Conservation (phyloP, 2,797 vertebrate genomes). For the Peromyscus nudipes region DNA sequence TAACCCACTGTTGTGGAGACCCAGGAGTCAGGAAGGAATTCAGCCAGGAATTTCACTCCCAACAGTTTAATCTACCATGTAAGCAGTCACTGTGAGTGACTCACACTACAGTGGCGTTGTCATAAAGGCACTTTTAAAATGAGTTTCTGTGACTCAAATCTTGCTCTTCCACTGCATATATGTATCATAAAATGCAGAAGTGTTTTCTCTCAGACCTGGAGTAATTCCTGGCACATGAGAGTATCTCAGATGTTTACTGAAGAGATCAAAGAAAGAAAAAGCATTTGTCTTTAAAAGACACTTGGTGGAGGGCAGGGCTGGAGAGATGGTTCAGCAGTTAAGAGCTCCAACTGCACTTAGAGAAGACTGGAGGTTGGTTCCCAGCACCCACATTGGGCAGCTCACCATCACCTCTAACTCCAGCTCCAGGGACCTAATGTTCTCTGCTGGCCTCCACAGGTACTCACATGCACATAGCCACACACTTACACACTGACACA, state of each 20-base stretch:
- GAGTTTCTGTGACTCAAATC: background rate
- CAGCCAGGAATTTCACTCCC: background rate
- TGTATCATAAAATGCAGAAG: background rate
- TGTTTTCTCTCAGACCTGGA: background rate
- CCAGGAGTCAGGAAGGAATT: background rate
- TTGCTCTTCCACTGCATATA: background rate
- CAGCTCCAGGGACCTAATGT: background rate
- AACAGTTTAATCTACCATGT: background rate
- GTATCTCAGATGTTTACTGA: constrained; percentile 43
- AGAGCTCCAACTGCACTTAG: background rate
- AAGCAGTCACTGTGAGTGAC: constrained; percentile 5
- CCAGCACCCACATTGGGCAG: background rate
- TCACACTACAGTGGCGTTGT: background rate
- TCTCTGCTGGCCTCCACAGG: background rate
- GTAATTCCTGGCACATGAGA: background rate
- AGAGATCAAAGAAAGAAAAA: constrained; percentile 22
- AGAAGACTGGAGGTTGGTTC: too few relatives aligned
- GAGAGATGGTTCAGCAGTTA: background rate
- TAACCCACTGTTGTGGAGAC: background rate
- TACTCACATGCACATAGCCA: background rate
- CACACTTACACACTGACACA: background rate
- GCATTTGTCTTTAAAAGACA: constrained; percentile 43
- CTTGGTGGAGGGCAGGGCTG: background rate
- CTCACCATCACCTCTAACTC: background rate
- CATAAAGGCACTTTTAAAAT: background rate